A percentile compares a stretch with the other conserved stretches of the same genome.
Conservation (phyloP, 2,113 vertebrate genomes). For the Apus apus region DNA sequence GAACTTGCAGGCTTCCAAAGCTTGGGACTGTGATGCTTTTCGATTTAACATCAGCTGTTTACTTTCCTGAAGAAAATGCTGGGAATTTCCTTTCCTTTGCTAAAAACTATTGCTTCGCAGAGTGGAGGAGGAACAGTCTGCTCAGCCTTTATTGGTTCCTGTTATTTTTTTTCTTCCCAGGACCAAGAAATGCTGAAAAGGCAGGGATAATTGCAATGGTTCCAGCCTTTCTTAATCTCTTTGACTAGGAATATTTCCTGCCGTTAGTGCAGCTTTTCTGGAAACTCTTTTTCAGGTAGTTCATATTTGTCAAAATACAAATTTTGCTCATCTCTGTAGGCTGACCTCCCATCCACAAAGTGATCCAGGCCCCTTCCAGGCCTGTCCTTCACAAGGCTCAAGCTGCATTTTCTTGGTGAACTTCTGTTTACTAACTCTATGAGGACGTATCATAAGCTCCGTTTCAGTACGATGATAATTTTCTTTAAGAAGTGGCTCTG, state of each 20-base stretch:
- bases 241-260: background rate
- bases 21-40: accelerated
- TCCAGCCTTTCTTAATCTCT: background rate
- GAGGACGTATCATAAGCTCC: background rate
- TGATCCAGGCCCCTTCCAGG: accelerated
- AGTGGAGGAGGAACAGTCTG: background rate
- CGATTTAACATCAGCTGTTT: background rate
- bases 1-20: background rate
- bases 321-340: background rate
- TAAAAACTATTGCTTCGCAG: background rate
- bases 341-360: background rate
- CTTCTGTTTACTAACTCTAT: background rate
- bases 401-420: background rate
- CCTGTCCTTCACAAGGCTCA: accelerated
- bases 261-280: background rate
- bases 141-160: background rate
- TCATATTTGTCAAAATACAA: background rate
- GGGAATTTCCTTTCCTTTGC: background rate
- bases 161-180: background rate
- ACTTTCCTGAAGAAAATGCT: background rate
- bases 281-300: background rate
- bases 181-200: background rate
- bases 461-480: background rate
- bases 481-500: conserved; percentile 6
- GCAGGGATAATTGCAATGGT: background rate